These are phyloP conservation scores for Genyomyrus donnyi DNA, from an alignment of 2,113 vertebrate genomes.

Conservation along the genomic window DNA sequence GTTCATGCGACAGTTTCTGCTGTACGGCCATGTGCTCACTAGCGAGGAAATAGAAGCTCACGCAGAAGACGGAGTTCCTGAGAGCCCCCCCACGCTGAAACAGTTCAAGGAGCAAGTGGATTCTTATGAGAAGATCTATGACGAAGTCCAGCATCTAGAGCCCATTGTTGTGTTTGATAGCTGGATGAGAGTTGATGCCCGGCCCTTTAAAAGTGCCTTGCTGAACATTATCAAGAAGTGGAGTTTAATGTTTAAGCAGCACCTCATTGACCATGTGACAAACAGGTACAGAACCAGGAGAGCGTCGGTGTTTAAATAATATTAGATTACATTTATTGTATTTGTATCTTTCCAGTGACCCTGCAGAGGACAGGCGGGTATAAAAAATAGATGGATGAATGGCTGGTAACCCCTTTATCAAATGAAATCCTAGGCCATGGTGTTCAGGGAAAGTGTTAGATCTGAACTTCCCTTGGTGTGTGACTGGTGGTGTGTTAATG, in stretches of 20 bases:
- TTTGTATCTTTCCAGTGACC: background rate
- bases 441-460: background rate
- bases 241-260: conserved; percentile 91
- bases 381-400: background rate
- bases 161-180: conserved; percentile 61
- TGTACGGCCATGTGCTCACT: conserved; percentile 58
- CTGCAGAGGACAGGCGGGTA: background rate
- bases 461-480: background rate
- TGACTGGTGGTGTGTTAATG: background rate
- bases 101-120: conserved; percentile 74
- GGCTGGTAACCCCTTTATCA: background rate
- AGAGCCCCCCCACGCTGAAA: conserved; percentile 63
- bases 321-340: background rate
- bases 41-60: conserved; percentile 60
- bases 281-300: conserved; percentile 61
- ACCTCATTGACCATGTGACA: conserved; percentile 78
- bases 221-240: conserved; percentile 80
- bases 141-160: conserved; percentile 67
- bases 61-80: conserved; percentile 48
- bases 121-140: conserved; percentile 73
- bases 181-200: conserved; percentile 78
- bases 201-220: conserved; percentile 69
- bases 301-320: background rate
- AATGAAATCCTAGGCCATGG: background rate
- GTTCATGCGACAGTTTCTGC: conserved; percentile 72